Base-by-base conservation (phyloP, 2,797 vertebrate genomes). In the Phaenicophaeus curvirostris region DNA sequence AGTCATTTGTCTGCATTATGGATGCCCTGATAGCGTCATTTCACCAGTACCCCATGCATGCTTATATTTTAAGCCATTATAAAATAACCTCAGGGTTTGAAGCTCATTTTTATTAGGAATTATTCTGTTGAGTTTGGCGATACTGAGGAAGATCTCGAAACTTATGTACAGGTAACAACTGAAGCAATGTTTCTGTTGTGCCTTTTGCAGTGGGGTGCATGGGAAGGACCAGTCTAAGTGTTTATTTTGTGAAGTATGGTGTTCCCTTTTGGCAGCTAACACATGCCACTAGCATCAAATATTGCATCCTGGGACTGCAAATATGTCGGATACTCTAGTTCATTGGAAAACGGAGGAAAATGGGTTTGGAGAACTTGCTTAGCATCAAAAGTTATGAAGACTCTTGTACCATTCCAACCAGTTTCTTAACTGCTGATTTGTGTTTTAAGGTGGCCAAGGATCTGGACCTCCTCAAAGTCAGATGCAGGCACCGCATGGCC, bases 401-500 rank as follows among this genome's bases (percentile, higher is more conserved):
- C 30, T 76, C 77, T 95, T 67, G 13, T n/a, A 39, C 20, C 31
- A 48, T 28, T 95, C 79, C 62, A 17, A 0, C 54, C 67, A 48
- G 31, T 89, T 89, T 96, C 58, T 96, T 93, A 39, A 96, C 58
- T 89, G 66, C 44, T 74, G 51, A 35, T 88, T 95, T n/a, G 81
- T 89, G 97, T 96, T 96, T 91, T 53, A 96, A 99, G 99, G 99
- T 97, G 97, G 97, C 76, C 99, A 98, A 96, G 98, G 98, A 88
- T 98, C 98, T 94, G 98, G 97, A 92, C 98, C 98, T 85, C 97
- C 98, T 78, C 98, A 98, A 95, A 99, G 98, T 97, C 98, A 99
- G 96, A 98, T 99, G 98, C 98, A 99, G 92, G 98, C 98, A 95
- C 95, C 98, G 46, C 98, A 98, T 3, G 98, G 98, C 63, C 98